Conservation (phyloP, 2,888 invertebrate genomes). For the Cephonodes hylas region DNA sequence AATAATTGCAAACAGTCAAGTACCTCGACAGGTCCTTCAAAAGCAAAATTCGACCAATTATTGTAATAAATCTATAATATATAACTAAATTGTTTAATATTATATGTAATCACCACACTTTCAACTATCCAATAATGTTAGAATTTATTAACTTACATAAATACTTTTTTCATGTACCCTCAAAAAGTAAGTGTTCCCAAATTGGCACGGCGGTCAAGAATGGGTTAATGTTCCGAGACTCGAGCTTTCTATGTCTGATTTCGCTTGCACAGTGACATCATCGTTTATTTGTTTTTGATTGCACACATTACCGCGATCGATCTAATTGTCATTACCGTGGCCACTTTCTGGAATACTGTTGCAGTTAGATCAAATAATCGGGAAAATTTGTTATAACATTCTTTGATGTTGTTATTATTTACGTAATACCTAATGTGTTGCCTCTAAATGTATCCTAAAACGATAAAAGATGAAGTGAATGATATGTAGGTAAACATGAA, state of each 20-base stretch:
- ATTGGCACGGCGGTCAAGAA: too few species aligned
- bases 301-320: neutral
- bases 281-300: conserved; percentile 24
- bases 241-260: conserved; percentile 69
- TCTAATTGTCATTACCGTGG: neutral
- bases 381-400: neutral
- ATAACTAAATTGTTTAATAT: too few species aligned
- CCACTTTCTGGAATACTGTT: neutral
- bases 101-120: too few species aligned
- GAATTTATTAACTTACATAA: too few species aligned
- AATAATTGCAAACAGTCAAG: too few species aligned
- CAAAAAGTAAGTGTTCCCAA: too few species aligned
- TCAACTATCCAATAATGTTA: too few species aligned
- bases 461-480: neutral
- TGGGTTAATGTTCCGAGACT: conserved; percentile 54
- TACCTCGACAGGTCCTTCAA: too few species aligned
- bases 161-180: too few species aligned
- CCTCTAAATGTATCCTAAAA: neutral
- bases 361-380: neutral
- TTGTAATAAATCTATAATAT: too few species aligned
- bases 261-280: conserved; percentile 43
- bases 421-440: neutral
- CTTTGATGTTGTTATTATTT: neutral
- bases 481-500: neutral
- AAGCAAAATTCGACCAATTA: too few species aligned